A percentile compares a stretch with the other conserved stretches of the same genome.
Conservation (phyloP, 2,797 vertebrate species). For the Chelon labrosus region DNA sequence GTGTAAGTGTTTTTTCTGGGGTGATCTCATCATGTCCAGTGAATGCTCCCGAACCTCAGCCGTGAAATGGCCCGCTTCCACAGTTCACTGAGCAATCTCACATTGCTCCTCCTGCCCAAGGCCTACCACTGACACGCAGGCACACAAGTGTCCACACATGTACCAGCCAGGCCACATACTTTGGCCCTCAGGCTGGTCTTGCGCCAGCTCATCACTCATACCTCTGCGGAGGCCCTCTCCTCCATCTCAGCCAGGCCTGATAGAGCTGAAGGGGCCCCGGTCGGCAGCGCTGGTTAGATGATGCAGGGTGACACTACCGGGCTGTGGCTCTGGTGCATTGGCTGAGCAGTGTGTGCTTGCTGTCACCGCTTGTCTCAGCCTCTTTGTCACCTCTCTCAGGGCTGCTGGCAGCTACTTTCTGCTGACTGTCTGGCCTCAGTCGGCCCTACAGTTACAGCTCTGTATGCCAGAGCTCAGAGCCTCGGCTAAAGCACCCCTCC, state of each 20-base stretch:
- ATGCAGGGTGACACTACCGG: conserved; percentile 61
- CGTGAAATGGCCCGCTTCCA: conserved; percentile 74
- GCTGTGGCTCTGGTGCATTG: conserved; percentile 48
- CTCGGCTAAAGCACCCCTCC: conserved; percentile 4
- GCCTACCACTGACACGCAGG: conserved; percentile 13
- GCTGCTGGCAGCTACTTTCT: conserved; percentile 70
- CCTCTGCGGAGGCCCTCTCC: conserved; percentile 15
- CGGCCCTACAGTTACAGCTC: conserved; percentile 47
- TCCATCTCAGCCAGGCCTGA: conserved; percentile 12
- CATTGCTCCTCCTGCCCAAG: conserved; percentile 38
- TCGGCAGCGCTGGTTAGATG: conserved; percentile 52
- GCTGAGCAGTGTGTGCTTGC: conserved; percentile 62
- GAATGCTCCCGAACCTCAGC: conserved; percentile 56
- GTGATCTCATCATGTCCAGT: conserved; percentile 68
- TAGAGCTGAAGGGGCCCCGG: conserved; percentile 30
- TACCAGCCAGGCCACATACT: conserved; percentile 31
- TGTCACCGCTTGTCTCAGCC: conserved; percentile 68
- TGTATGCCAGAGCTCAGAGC: conserved; percentile 27
- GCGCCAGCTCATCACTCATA: conserved; percentile 44
- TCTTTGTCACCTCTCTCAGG: conserved; percentile 67
- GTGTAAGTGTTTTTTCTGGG: conserved; percentile 56
- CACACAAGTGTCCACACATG: conserved; percentile 33
- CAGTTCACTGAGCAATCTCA: conserved; percentile 67
- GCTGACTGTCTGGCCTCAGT: conserved; percentile 66
- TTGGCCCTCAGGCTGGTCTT: conserved; percentile 42